Evolutionary conservation across 2,113 vertebrate species (phyloP).

Genomic region (Sceloporus tristichus): DNA sequence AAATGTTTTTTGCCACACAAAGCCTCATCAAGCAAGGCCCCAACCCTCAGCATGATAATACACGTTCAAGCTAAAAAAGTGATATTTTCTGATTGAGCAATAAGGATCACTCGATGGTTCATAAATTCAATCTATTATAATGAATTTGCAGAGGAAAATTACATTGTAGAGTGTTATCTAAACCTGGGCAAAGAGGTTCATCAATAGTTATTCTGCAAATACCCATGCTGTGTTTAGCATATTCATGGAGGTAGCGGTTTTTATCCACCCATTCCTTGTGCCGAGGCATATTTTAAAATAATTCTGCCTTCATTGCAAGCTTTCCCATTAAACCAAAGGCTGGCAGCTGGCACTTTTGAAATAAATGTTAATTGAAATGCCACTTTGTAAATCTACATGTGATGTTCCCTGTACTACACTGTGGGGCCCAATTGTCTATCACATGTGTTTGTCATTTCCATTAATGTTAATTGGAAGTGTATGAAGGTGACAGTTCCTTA

Average conservation of each 20-base stretch:
- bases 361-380: conserved; percentile 49
- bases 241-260: conserved; percentile 58
- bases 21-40: conserved; percentile 7
- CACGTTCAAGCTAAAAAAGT: conserved; percentile 45
- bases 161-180: conserved; percentile 56
- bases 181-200: conserved; percentile 50
- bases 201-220: conserved; percentile 61
- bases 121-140: conserved; percentile 61
- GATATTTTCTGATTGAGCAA: conserved; percentile 52
- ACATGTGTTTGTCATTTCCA: conserved; percentile 11
- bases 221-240: conserved; percentile 52
- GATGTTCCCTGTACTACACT: background rate
- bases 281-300: conserved; percentile 49
- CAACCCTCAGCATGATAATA: conserved; percentile 18
- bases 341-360: conserved; percentile 34
- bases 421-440: conserved; percentile 34
- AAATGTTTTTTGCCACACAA: background rate
- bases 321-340: conserved; percentile 46
- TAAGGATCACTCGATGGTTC: conserved; percentile 36
- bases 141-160: conserved; percentile 58
- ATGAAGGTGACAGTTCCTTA: conserved; percentile 24
- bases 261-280: conserved; percentile 47
- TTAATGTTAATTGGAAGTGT: conserved; percentile 40
- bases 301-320: conserved; percentile 30
- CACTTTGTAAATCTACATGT: background rate